Evolutionary conservation across 2,797 vertebrate genomes (phyloP), one percentile per base, ranked within the genome.

Genomic region (Sebastes dallii): DNA sequence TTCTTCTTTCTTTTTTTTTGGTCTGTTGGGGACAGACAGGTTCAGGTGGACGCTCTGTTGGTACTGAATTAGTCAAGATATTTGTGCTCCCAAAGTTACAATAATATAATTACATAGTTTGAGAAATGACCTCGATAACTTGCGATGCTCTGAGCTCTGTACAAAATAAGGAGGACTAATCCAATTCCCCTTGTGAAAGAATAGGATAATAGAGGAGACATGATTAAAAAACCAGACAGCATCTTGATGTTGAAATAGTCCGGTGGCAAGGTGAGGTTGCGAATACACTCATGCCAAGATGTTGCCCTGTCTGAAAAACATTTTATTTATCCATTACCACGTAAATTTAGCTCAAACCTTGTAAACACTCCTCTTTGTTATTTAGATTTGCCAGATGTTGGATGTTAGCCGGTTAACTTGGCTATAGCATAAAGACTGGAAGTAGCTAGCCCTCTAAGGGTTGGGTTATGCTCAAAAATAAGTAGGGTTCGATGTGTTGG

Each of bases 41-140:
- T 92, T 95, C 94, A 94, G 93, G 94, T 93, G 94, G 94, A 81
- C 27, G 22, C 24, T 65, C 30, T 60, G 22, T 70, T 66, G 42
- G 46, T 5, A n/a, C 18, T 46, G 4, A 72, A 56, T 27, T 22
- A 66, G 25, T 68, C n/a, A 34, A 58, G 20, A 50, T 62, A 16
- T 72, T 60, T 70, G 24, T 58, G 20, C 59, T 36, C 2, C 20
- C n/a, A 52, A 58, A 12, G 10, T 39, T 29, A 65, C 25, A 18
- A 3, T 36, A 5, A 50, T 42, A 39, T 36, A 13, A 68, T 34
- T 67, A 25, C 22, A 75, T 29, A 65, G 14, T 30, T 22, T 52
- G 14, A 59, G 3, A 66, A 39, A 24, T 58, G 0, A 12, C 42
- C n/a, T 16, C 36, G n/a, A 11, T 20, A 13, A 50, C 2, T 55